These are phyloP conservation scores for Esox lucius DNA, from an alignment of 2,797 vertebrate genomes.

Conservation along the genomic window DNA sequence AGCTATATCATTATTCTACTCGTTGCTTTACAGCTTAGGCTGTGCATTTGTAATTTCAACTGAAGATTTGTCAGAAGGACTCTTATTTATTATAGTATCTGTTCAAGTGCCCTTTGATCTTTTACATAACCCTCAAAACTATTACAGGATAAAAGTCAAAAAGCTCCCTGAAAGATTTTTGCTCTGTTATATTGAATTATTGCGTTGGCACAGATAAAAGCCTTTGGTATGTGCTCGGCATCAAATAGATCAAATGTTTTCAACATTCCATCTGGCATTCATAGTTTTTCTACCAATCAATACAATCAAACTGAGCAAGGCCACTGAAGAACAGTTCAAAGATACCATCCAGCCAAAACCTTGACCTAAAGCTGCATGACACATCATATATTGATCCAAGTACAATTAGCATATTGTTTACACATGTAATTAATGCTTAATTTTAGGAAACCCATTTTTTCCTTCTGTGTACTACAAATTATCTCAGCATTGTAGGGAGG, in stretches of 20 bases:
- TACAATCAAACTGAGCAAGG: background rate
- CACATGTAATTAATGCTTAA: background rate
- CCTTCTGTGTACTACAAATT: background rate
- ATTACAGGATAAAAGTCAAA: background rate
- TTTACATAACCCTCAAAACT: background rate
- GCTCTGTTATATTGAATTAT: background rate
- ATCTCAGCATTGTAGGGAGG: background rate
- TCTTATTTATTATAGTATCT: background rate
- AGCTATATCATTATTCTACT: background rate
- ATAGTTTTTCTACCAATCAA: background rate
- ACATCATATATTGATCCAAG: background rate
- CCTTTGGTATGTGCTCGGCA: background rate
- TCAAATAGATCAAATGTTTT: no score
- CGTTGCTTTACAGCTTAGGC: background rate
- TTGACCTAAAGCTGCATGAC: background rate
- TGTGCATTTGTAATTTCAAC: background rate
- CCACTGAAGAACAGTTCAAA: background rate
- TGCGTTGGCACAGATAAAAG: background rate
- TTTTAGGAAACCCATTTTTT: background rate
- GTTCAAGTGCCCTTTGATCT: background rate
- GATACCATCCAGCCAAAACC: background rate
- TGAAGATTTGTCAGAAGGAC: background rate
- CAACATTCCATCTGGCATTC: background rate
- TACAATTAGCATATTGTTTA: background rate
- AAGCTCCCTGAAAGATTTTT: background rate